Evolutionary conservation across 1,140 invertebrate species (phyloP).

Genomic region (Caerostris extrusa): DNA sequence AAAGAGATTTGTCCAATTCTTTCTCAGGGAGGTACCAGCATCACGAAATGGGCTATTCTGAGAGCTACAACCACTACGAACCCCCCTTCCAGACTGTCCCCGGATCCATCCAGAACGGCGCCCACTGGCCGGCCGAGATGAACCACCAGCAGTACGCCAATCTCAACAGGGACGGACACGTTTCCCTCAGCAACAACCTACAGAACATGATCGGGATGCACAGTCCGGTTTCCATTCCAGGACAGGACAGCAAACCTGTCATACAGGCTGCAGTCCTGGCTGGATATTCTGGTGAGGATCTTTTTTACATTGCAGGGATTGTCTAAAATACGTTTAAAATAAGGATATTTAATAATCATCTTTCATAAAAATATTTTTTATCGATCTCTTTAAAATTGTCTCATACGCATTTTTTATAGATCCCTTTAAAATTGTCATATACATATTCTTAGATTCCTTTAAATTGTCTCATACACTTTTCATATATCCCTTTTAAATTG

Average conservation of each 20-base stretch:
- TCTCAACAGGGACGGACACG: constrained; percentile 66
- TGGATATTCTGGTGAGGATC: constrained; percentile 80
- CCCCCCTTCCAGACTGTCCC: constrained; percentile 91
- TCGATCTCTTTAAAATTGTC: no score
- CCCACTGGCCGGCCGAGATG: constrained; percentile 77
- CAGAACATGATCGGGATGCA: constrained; percentile 70
- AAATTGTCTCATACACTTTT: no score
- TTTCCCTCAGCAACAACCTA: constrained; percentile 62
- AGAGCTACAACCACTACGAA: constrained; percentile 85
- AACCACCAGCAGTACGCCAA: constrained; percentile 79
- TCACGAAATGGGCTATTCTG: constrained; percentile 85
- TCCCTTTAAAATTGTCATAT: no score
- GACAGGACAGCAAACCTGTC: constrained; percentile 87
- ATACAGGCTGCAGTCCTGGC: constrained; percentile 88
- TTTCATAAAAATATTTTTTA: no score
- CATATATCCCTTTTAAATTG: no score
- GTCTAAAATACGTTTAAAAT: no score
- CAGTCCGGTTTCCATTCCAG: constrained; percentile 65
- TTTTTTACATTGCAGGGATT: not conserved
- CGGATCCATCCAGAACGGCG: constrained; percentile 82
- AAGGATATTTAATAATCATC: no score
- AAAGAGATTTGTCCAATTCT: not conserved
- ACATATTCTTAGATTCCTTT: no score
- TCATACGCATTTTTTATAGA: no score
- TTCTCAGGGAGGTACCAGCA: constrained; percentile 75